Evolutionary conservation across 2,113 vertebrate species (phyloP).

Genomic region (Sclerurus mexicanus): DNA sequence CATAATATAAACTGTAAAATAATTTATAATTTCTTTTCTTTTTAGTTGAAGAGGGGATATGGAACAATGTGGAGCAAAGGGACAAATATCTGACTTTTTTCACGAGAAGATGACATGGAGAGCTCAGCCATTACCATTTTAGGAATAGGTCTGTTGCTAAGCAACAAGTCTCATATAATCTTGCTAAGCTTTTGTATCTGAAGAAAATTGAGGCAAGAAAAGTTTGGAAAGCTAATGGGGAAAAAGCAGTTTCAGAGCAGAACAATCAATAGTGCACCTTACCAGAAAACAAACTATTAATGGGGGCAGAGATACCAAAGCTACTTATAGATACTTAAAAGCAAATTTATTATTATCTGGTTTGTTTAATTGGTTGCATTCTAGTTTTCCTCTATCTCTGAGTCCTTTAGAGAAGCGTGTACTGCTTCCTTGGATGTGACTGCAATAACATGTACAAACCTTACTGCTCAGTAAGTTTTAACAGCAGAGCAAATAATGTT

Average conservation of each 20-base stretch:
- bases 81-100: constrained; percentile 10
- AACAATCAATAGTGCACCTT: constrained; percentile 70
- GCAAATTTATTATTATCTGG: constrained; percentile 56
- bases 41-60: not conserved
- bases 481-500: not conserved
- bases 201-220: constrained; percentile 70
- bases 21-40: not conserved
- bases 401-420: not conserved
- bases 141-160: constrained; percentile 69
- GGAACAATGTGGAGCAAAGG: not conserved
- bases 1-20: not conserved
- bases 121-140: constrained; percentile 18
- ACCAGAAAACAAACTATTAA: constrained; percentile 74
- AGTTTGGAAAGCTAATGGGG: constrained; percentile 76
- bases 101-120: not conserved
- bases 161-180: constrained; percentile 69
- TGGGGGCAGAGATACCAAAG: constrained; percentile 23
- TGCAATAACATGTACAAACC: not conserved
- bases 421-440: not conserved
- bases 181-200: constrained; percentile 61
- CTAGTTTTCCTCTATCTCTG: not conserved
- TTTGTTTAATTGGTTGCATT: constrained; percentile 51
- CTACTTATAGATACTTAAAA: constrained; percentile 50
- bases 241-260: constrained; percentile 64
- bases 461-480: constrained; percentile 17